phyloP scores from a whole-genome alignment of 2,113 vertebrate genomes.

The Paraplagusia blochii region DNA sequence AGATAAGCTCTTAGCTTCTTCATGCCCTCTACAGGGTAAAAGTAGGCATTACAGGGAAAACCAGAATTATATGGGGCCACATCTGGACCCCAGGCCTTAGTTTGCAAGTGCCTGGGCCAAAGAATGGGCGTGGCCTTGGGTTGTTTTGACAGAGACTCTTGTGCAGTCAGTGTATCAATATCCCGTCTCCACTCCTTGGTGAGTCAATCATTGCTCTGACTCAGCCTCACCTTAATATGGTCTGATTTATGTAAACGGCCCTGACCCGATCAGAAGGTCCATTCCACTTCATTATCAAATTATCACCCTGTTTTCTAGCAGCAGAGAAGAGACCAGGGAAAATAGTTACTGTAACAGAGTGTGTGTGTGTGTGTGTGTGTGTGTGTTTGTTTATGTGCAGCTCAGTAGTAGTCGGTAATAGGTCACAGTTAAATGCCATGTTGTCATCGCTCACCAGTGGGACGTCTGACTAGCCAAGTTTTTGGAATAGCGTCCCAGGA shows the following conservation, averaged over 20 bases:
- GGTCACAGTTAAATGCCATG: constrained; percentile 42
- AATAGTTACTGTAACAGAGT: not conserved
- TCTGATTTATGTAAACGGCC: constrained; percentile 2
- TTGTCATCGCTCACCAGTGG: constrained; percentile 57
- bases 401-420: constrained; percentile 33
- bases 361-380: not conserved
- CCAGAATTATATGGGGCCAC: too few relatives aligned
- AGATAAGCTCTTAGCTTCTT: too few relatives aligned
- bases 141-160: too few relatives aligned
- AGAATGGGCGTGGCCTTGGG: too few relatives aligned
- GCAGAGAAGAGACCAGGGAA: too few relatives aligned
- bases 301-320: too few relatives aligned
- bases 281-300: too few relatives aligned
- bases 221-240: not conserved
- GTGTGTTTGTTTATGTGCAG: constrained; percentile 7
- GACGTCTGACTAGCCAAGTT: constrained; percentile 49
- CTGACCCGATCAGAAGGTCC: too few relatives aligned
- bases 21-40: too few relatives aligned
- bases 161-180: not conserved
- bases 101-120: too few relatives aligned
- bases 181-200: not conserved
- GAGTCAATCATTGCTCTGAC: constrained; percentile 17
- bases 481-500: constrained; percentile 52
- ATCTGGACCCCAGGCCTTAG: too few relatives aligned
- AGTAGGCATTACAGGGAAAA: too few relatives aligned